Evolutionary conservation across 2,797 vertebrate species (phyloP), one percentile per base, ranked within the genome.

Genomic region (Bradypodion pumilum): DNA sequence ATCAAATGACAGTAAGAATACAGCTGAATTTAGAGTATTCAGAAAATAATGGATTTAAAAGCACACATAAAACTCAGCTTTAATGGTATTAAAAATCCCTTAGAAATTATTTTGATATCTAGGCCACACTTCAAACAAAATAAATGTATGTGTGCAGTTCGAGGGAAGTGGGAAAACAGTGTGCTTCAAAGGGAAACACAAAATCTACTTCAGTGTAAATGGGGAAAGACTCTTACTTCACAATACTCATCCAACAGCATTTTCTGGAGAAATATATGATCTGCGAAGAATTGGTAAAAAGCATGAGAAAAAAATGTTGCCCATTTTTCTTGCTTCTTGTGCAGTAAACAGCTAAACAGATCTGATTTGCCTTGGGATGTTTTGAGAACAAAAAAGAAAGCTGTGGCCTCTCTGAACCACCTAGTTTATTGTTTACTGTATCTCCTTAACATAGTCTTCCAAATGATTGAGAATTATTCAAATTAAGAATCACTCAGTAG

Each of bases 1-100:
- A 91, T 91, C 85, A 91, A 76, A 91, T 90, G n/a, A 89, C 70
- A 92, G 13, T 84, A 87, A 89, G 72, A 91, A 89, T 82, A 87
- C 56, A 86, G 82, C 80, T 74, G 75, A 75, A 87, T 88, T 92
- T 91, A 75, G 83, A 91, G 78, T 88, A 69, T 80, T 88, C 91
- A 74, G 81, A 63, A 92, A 94, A 91, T 85, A 91, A 85, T 62
- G 52, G 82, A 69, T 87, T 92, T 94, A 88, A 91, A 89, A 85
- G 46, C 12, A 46, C 66, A 13, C 49, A 15, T 52, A 13, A 46
- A 10, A 7, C n/a, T n/a, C 63, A 52, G 52, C 32, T 66, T 66
- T 81, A 94, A 90, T 79, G 40, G 49, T 77, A 80, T 42, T 77
- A 73, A 0, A 0, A 89, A 85, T 85, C 42, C 66, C 32, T 80